Percentiles rank a stretch among this genome's conserved stretches.
Conservation (phyloP, 2,888 invertebrate species). For the Gisinianus flammeolus region DNA sequence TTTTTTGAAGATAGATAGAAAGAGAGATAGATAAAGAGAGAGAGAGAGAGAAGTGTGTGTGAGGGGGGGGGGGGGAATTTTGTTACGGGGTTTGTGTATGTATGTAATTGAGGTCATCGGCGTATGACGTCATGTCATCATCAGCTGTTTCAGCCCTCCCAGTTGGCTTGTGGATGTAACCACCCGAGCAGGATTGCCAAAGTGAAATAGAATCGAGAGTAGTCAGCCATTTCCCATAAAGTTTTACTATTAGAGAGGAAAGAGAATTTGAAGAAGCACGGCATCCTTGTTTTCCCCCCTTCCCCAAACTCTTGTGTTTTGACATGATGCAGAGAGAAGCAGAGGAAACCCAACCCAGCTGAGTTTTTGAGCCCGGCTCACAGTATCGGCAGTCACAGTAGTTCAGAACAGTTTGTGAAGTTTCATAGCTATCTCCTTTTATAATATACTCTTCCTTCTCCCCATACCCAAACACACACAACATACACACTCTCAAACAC, state of each 20-base stretch:
- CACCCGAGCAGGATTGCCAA: constrained; percentile 13
- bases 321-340: constrained; percentile 23
- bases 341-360: constrained; percentile 35
- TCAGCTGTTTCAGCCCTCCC: constrained; percentile 52
- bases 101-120: constrained; percentile 57
- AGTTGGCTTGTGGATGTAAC: constrained; percentile 12
- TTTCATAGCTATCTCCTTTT: constrained; percentile 22
- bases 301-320: constrained; percentile 16
- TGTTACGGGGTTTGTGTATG: constrained; percentile 29
- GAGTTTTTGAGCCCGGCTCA: constrained; percentile 21
- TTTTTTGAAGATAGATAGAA: not conserved
- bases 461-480: not conserved
- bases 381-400: constrained; percentile 16
- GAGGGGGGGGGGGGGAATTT: not conserved
- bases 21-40: constrained; percentile 1
- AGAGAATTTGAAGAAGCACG: not conserved
- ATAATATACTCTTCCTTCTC: too few relatives aligned
- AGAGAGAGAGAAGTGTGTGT: constrained; percentile 6
- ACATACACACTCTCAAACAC: not conserved
- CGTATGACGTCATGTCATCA: constrained; percentile 56
- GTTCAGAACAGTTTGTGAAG: constrained; percentile 22
- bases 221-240: constrained; percentile 28
- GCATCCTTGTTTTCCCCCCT: constrained; percentile 3
- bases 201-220: not conserved
- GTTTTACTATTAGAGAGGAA: not conserved